Base-by-base conservation (phyloP, 2,888 invertebrate species). In the Keiferia lycopersicella region DNA sequence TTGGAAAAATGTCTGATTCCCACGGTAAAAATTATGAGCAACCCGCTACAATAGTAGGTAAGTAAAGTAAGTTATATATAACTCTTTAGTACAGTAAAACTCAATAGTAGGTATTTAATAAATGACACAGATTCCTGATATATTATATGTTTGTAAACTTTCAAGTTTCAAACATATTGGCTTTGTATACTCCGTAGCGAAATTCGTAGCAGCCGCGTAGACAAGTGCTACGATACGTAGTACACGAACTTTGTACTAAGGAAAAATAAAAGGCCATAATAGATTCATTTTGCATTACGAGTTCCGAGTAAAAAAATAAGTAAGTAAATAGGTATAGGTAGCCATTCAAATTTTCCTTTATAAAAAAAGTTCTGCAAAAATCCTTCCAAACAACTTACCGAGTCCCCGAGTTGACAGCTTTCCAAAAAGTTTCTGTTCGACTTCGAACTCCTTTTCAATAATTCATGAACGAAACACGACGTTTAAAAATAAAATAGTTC, bases 181-280 rank as follows among this genome's bases (percentile, higher is more conserved):
- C 8, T 16, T 8, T 56, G n/a, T n/a, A n/a, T 30, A 26, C 2
- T 10, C 39, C 75, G 70, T 69, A 64, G 65, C 70, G 66, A 71
- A 68, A 68, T 69, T 38, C 58, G 20, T 53, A 51, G 22, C 18
- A 18, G 48, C 48, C 8, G 12, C 73, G 77, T 75, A 74, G 74
- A 75, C 79, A 78, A 78, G 77, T 72, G 75, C 76, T 82, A 79
- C 79, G 79, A 72, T 69, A 62, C 75, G 77, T 79, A 76, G 78
- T 73, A 72, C 73, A 65, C 73, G 70, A 73, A 76, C 76, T 73
- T 65, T 34, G 26, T 41, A 60, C 26, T 14, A 60, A 34, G 30
- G 22, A n/a, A n/a, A n/a, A n/a, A n/a, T n/a, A n/a, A n/a, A n/a
- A n/a, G n/a, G n/a, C n/a, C n/a, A n/a, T n/a, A n/a, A n/a, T n/a